Evolutionary conservation across 1,140 invertebrate species (phyloP).

Genomic region (Drosophila quadrilineata): DNA sequence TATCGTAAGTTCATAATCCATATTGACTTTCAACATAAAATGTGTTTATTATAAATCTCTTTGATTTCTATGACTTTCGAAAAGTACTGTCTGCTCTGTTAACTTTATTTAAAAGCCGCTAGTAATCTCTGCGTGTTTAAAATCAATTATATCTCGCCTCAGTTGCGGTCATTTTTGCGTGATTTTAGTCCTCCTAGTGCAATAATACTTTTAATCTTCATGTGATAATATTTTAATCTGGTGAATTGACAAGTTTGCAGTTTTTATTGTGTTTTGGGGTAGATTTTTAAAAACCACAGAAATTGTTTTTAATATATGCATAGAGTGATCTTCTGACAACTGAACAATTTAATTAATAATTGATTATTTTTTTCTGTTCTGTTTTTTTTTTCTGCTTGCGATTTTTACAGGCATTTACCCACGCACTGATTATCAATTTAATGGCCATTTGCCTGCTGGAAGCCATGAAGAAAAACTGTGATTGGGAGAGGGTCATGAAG

Average conservation of each 20-base stretch:
- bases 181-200: not conserved
- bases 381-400: not conserved
- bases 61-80: too few species aligned
- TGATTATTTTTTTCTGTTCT: not conserved
- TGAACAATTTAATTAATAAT: conserved; percentile 31
- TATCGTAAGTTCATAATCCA: too few species aligned
- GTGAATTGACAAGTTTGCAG: not conserved
- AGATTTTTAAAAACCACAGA: not conserved
- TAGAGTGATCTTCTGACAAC: conserved; percentile 15
- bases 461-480: conserved; percentile 1
- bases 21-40: too few species aligned
- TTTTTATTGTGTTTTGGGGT: not conserved
- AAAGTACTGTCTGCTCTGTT: too few species aligned
- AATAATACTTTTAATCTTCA: conserved; percentile 6
- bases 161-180: not conserved
- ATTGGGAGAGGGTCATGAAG: too few species aligned
- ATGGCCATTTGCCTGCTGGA: not conserved
- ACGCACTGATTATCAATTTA: conserved; percentile 13
- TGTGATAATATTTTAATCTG: conserved; percentile 9
- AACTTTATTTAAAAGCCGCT: too few species aligned
- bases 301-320: conserved; percentile 9
- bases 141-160: too few species aligned
- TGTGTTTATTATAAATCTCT: too few species aligned
- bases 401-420: not conserved
- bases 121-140: too few species aligned